Base-by-base conservation (phyloP, 2,797 vertebrate species). In the Sebastes melanostomus region DNA sequence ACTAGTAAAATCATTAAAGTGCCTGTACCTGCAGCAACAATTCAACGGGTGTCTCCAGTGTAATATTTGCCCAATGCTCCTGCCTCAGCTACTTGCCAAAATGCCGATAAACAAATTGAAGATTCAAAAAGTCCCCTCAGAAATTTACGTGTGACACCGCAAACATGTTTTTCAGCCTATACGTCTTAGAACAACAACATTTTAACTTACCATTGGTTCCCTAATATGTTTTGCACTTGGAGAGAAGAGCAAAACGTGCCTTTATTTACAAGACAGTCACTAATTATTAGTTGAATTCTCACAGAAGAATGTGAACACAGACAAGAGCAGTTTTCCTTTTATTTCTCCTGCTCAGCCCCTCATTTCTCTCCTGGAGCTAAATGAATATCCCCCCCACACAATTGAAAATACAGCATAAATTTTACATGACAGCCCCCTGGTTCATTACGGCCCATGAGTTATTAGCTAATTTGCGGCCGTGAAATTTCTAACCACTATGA, bases 381-480 rank as follows among this genome's bases (percentile, higher is more conserved):
- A 94, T 93, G 79, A 91, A 82, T 89, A 73, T 34, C 72, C 78
- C 78, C 73, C 72, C 59, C 60, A 88, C 86, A 87, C 89, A 91
- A 88, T 87, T 90, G 88, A 89, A 93, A 93, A 92, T 91, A 88
- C 25, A 70, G 84, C 84, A 90, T 93, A 87, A 72, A 94, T 93
- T 92, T 92, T 90, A 87, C 86, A 90, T 89, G 91, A 91, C 92
- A 89, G 85, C 86, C 68, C 89, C 85, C 83, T 89, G 88, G 84
- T 93, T 95, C 92, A 94, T 94, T 94, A 93, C 56, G 60, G 91
- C 86, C 81, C 74, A 77, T 93, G 92, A 94, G 93, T 94, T 94
- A 95, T 95, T 93, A 93, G 92, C 90, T 93, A 91, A 94, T 95
- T 94, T 94, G 88, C 88, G 58, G 81, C 83, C 38, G 68, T 93